Percentiles rank a stretch among this genome's conserved stretches.
Conservation (phyloP, 1,140 invertebrate genomes). For the Littorina saxatilis region DNA sequence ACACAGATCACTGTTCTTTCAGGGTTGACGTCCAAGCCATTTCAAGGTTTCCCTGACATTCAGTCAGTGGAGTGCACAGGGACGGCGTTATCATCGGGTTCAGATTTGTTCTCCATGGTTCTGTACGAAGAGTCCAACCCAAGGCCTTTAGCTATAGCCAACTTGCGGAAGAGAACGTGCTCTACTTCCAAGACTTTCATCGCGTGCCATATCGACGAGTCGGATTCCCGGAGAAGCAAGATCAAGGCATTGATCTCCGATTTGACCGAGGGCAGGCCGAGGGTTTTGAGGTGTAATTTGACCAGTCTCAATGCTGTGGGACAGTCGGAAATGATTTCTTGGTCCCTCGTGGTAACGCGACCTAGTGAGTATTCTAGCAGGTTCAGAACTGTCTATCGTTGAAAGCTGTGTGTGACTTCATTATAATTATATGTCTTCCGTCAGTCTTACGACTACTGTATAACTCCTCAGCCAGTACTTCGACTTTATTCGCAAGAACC, state of each 20-base stretch:
- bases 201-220: constrained; percentile 15
- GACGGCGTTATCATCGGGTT: neutral
- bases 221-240: constrained; percentile 11
- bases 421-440: too few species aligned
- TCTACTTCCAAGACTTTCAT: constrained; percentile 25
- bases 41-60: constrained; percentile 10
- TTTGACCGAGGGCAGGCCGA: neutral
- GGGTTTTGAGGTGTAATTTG: constrained; percentile 26
- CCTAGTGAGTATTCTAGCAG: constrained; percentile 13
- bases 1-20: neutral
- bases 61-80: neutral
- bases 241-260: constrained; percentile 1
- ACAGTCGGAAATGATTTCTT: neutral
- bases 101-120: constrained; percentile 19
- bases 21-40: neutral
- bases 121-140: neutral
- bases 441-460: too few species aligned
- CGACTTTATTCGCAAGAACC: too few species aligned
- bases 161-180: constrained; percentile 14
- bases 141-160: constrained; percentile 5
- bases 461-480: too few species aligned
- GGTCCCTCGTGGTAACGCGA: neutral
- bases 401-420: too few species aligned
- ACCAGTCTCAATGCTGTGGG: neutral
- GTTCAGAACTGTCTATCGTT: too few species aligned